Evolutionary conservation across 2,888 invertebrate genomes (phyloP), one percentile per base, ranked within the genome.

Genomic region (Sarcophaga carnaria): DNA sequence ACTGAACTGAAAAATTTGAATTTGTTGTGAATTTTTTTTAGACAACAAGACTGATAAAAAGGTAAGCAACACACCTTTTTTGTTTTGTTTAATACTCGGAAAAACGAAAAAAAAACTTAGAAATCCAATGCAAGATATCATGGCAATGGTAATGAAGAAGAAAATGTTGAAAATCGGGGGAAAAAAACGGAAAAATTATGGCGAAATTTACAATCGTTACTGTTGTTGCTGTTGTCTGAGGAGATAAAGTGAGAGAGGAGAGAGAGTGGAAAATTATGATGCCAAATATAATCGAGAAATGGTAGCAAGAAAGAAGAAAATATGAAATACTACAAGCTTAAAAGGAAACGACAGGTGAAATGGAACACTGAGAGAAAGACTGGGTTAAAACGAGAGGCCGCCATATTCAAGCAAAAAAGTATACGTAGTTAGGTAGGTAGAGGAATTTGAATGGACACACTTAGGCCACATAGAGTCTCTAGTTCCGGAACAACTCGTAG

Each of bases 291-390:
- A 14, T 14, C 54, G 17, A 54, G 54, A 54, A 45, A 45, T 59
- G 22, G 45, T 20, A 63, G 54, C 27, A 80, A 60, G 66, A 17
- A 59, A 77, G 6, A 80, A 70, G 14, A 77, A 70, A 45, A 14
- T 74, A 72, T 83, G 75, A 86, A 86, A 80, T 76, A 66, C 76
- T 63, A 86, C 70, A 76, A 82, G 54, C 79, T 83, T 77, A 76
- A 86, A 83, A 77, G 74, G 49, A 83, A 86, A 86, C 67, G 83
- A 86, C 83, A 83, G 74, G 74, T 80, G 80, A 83, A 80, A 80
- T 64, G 69, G 47, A 27, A 62, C 83, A 86, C 80, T 62, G 78
- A 62, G 49, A 81, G 70, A 84, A 86, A 87, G n/a, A 11, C 3
- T 49, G 20, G 2, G 10, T 10, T 6, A 62, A 54, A 54, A 54